These are phyloP conservation scores for Silurus glanis DNA, from an alignment of 2,113 vertebrate species.

Conservation along the genomic window DNA sequence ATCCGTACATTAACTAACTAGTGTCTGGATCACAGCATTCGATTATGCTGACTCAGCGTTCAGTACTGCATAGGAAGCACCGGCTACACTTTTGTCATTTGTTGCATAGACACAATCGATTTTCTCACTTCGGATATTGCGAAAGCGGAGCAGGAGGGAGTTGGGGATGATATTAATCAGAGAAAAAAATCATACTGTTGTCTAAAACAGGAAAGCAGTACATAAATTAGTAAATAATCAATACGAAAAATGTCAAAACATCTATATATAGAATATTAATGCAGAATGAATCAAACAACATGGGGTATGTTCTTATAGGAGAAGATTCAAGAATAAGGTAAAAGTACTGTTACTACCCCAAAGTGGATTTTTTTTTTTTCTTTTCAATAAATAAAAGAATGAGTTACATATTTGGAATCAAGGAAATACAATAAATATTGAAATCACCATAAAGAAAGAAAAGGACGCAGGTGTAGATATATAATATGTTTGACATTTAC, in stretches of 20 bases:
- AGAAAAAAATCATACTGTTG: not conserved
- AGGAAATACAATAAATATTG: too few species aligned
- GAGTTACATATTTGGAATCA: too few species aligned
- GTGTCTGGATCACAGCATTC: constrained; percentile 20
- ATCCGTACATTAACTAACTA: constrained; percentile 35
- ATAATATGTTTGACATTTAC: too few species aligned
- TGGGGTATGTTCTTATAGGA: too few species aligned
- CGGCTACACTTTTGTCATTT: not conserved
- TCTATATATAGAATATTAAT: not conserved
- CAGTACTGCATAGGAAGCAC: not conserved
- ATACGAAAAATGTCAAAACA: not conserved
- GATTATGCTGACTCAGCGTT: constrained; percentile 2
- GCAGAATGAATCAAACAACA: too few species aligned
- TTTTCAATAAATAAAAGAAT: too few species aligned
- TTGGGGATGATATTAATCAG: not conserved
- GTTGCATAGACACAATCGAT: not conserved
- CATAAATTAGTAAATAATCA: not conserved
- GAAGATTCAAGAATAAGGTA: too few species aligned
- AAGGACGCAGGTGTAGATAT: too few species aligned
- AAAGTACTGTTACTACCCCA: too few species aligned
- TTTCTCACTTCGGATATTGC: not conserved
- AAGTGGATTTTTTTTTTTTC: too few species aligned
- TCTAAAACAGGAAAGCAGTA: not conserved
- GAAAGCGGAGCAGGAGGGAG: not conserved
- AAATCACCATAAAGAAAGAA: too few species aligned